Percentiles rank a stretch among this genome's conserved stretches.
Conservation (phyloP, 2,113 vertebrate genomes). For the Accipiter cooperii region DNA sequence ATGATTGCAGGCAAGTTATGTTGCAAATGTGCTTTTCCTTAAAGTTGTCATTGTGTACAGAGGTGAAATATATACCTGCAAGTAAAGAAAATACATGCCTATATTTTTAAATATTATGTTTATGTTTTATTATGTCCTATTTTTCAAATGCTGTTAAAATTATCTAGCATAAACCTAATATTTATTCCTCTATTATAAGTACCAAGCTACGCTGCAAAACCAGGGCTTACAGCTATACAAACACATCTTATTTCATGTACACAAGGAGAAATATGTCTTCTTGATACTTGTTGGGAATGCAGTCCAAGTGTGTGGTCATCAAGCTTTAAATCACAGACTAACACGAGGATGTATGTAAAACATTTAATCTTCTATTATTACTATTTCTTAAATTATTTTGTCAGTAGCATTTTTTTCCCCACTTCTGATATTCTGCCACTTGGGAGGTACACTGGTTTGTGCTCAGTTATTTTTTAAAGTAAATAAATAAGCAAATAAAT, state of each 20-base stretch:
- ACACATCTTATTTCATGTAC: slow-evolving; percentile 23
- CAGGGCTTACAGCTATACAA: slow-evolving; percentile 55
- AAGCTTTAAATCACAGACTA: slow-evolving; percentile 55
- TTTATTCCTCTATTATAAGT: slow-evolving; percentile 66
- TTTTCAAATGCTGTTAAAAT: slow-evolving; percentile 65
- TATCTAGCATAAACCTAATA: slow-evolving; percentile 68
- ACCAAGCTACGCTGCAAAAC: slow-evolving; percentile 23
- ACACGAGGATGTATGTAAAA: not conserved
- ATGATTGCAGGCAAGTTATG: slow-evolving; percentile 26
- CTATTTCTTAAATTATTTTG: not conserved
- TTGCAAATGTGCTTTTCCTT: slow-evolving; percentile 23
- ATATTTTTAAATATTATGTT: slow-evolving; percentile 67
- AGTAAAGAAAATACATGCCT: slow-evolving; percentile 43
- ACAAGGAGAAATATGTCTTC: slow-evolving; percentile 11
- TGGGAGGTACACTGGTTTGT: not conserved
- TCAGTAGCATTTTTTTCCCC: not conserved
- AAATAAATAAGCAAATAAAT: slow-evolving; percentile 15
- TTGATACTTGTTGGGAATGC: not conserved
- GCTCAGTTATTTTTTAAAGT: not conserved
- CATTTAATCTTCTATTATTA: not conserved
- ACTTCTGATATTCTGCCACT: not conserved
- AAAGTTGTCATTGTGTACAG: slow-evolving; percentile 16
- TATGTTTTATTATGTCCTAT: slow-evolving; percentile 63
- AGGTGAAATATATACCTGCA: slow-evolving; percentile 55
- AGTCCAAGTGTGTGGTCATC: slow-evolving; percentile 38